Conservation (phyloP, 2,113 vertebrate species). For the Ceyx margarethae region DNA sequence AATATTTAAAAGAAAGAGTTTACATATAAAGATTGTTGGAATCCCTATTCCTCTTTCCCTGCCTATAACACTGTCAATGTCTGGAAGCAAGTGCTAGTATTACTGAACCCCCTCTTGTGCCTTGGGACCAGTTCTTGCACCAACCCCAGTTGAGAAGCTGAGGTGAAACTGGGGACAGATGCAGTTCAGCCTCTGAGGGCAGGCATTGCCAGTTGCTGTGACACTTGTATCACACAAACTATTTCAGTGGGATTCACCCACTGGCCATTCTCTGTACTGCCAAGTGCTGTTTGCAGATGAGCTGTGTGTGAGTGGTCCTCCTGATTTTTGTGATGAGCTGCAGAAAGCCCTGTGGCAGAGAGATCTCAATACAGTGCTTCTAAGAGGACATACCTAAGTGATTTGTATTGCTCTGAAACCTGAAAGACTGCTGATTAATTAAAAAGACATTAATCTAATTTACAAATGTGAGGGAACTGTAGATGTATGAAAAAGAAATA, state of each 20-base stretch:
- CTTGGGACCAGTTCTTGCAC: neutral
- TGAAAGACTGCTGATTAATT: neutral
- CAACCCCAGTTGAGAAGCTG: neutral
- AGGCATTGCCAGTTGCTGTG: neutral
- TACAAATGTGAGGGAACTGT: neutral
- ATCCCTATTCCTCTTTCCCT: neutral
- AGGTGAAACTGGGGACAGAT: neutral
- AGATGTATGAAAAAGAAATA: neutral
- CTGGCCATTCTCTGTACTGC: neutral
- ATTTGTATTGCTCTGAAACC: neutral
- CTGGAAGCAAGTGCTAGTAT: neutral
- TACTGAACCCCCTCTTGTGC: neutral
- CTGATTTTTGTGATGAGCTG: neutral
- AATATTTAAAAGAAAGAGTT: neutral
- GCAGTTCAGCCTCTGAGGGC: neutral
- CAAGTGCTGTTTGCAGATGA: neutral
- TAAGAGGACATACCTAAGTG: neutral
- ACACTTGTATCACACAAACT: neutral
- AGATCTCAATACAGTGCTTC: neutral
- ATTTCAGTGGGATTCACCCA: neutral
- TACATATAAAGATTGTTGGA: neutral
- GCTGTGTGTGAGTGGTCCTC: neutral
- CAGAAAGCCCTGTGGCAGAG: neutral
- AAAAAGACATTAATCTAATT: slow-evolving; percentile 16
- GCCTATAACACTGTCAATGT: neutral